Evolutionary conservation across 1,140 invertebrate genomes (phyloP), one percentile per base, ranked within the genome.

Genomic region (Drosophila triauraria): DNA sequence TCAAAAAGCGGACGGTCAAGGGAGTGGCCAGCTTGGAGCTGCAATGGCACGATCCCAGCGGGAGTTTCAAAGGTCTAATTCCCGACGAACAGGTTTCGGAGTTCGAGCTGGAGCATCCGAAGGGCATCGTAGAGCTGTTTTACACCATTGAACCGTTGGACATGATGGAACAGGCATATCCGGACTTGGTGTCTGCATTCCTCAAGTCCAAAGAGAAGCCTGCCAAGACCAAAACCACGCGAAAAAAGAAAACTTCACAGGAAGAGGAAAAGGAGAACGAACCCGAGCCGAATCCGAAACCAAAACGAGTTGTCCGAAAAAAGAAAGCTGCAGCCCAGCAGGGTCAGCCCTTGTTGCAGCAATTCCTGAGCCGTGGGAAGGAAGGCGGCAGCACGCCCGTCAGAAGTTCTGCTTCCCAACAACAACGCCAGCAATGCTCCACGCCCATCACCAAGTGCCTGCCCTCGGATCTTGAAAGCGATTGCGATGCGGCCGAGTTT

Each of bases 81-180:
- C 94, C 95, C 1, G 93, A 95, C 91, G 80, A 94, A 44, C 93
- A 94, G 85, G 80, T 94, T 63, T 71, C 93, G 79, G 71, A 80
- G 32, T 91, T 80, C 59, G 76, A 63, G 10, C 13, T 61, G 38
- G 78, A 91, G 58, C 85, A 93, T 76, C 91, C 91, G 40, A 94
- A 94, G 65, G 93, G 94, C 62, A 61, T 93, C 17, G 92, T 93
- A 54, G 88, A 93, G 67, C 82, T 94, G 0, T 95, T 94, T 94
- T 93, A 94, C 74, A 96, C 95, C 2, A 94, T 95, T n/a, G 96
- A 97, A 86, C 94, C 95, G 2, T 94, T 96, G 92, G 92, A 94
- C 56, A 80, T 95, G 27, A 93, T 97, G 72, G 92, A 94, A 48
- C 86, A 93, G 91, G 96, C 94, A 88, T 96, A 96, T 95, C 96